Evolutionary conservation across 2,888 invertebrate species (phyloP), one percentile per base, ranked within the genome.

Genomic region (Sarcophaga variegata): DNA sequence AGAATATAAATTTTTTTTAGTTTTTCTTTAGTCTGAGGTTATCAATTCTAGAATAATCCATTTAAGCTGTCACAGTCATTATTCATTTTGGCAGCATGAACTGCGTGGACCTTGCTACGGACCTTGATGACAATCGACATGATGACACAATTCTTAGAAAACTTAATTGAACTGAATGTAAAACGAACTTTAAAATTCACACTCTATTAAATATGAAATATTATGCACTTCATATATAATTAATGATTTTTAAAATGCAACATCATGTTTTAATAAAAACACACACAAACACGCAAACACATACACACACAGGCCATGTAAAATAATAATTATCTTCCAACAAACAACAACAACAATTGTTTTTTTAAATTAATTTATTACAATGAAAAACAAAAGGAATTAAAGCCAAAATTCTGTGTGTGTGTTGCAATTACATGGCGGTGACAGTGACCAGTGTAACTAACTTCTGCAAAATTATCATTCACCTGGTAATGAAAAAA

Each of bases 161-260:
- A 45, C 66, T 66, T 84, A 84, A 87, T 87, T 87, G 78, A 81
- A 84, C 78, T 75, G 70, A 67, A 47, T 83, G 72, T 72, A 71
- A 67, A 80, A 70, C 75, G 71, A 79, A 87, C 63, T 76, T 71
- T 60, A 77, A 83, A 83, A 70, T 84, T 87, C 87, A 87, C 81
- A 84, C 87, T 87, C 78, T 87, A 87, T 87, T 87, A 84, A 84
- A 84, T 81, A 84, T 87, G 81, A 87, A 79, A 78, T 84, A 87
- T 87, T 81, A 79, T 77, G 81, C 87, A 84, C 83, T 83, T 87
- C 87, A 81, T 66, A 70, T 54, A 81, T 87, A 81, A 87, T 87
- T 84, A 84, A 87, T 87, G 87, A 81, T 78, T 63, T 87, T 84
- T 87, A 84, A 84, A 84, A 81, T 87, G 87, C 87, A 87, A 87